Conservation (phyloP, 2,113 vertebrate species). For the Gymnarchus niloticus region DNA sequence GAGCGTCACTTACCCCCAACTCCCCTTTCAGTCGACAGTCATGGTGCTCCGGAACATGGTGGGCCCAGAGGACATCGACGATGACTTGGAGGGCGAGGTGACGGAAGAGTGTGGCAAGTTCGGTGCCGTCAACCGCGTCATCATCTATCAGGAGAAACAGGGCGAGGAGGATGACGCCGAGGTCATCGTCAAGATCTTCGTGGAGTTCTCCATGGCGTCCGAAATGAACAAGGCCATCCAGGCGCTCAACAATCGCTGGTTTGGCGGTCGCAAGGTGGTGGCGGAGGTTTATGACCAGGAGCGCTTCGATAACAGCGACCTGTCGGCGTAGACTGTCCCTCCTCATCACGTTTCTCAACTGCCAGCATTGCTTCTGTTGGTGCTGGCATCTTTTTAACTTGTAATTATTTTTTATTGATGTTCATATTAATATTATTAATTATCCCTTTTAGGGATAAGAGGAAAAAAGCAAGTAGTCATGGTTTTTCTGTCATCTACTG, state of each 20-base stretch:
- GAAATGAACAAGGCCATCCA: conserved; percentile 90
- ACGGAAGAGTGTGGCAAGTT: conserved; percentile 91
- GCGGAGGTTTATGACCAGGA: conserved; percentile 88
- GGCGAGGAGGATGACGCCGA: conserved; percentile 88
- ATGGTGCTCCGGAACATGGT: conserved; percentile 96
- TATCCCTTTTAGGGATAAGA: conserved; percentile 38
- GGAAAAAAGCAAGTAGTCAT: conserved; percentile 34
- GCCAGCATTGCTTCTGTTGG: conserved; percentile 33
- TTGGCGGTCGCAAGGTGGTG: conserved; percentile 81
- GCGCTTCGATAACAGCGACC: conserved; percentile 83
- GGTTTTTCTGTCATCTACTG: conserved; percentile 40
- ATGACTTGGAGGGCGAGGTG: conserved; percentile 85
- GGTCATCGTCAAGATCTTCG: conserved; percentile 91
- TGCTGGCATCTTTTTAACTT: conserved; percentile 47
- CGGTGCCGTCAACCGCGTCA: conserved; percentile 79
- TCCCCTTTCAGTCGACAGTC: conserved; percentile 72
- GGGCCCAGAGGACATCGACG: conserved; percentile 87
- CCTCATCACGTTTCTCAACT: conserved; percentile 20
- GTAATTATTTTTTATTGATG: conserved; percentile 52
- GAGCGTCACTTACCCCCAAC: background rate
- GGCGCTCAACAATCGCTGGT: conserved; percentile 89
- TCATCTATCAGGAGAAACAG: conserved; percentile 94
- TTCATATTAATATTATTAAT: conserved; percentile 55
- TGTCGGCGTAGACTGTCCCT: conserved; percentile 71
- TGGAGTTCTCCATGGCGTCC: conserved; percentile 77